A percentile compares a stretch with the other conserved stretches of the same genome.
phyloP scores from a whole-genome alignment of 2,797 vertebrate species.

The Fringilla coelebs region DNA sequence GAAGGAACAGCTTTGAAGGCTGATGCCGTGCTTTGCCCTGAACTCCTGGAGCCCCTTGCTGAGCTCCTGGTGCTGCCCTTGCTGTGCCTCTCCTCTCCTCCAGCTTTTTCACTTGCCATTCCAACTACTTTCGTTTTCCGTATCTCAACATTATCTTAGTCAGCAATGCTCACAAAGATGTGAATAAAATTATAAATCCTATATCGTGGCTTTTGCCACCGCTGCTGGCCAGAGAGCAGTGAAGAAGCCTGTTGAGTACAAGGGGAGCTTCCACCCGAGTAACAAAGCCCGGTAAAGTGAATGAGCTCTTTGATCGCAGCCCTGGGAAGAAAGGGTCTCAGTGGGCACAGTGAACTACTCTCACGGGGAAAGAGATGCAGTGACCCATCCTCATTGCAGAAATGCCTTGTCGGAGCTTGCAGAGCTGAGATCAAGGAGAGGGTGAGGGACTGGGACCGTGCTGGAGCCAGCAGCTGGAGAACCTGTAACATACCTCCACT shows the following conservation, averaged over 20 bases:
- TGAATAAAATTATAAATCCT: background rate
- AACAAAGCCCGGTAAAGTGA: background rate
- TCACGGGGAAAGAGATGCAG: background rate
- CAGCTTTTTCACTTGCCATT: background rate
- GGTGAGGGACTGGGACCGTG: background rate
- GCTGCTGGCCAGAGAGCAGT: background rate
- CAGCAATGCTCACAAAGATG: background rate
- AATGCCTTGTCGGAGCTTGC: background rate
- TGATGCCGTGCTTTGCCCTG: background rate
- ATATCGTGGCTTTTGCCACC: background rate
- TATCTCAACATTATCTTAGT: background rate
- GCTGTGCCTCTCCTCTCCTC: background rate
- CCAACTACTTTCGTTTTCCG: background rate
- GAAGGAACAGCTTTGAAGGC: background rate
- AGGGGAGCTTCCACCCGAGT: background rate
- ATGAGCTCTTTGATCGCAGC: background rate
- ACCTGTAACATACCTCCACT: background rate
- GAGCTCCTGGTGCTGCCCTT: background rate
- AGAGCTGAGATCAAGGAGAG: background rate
- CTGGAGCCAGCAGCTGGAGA: background rate
- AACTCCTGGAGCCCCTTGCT: background rate
- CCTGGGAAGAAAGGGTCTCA: background rate
- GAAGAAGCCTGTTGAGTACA: background rate
- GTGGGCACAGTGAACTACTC: background rate
- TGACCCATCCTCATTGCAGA: constrained; percentile 9